phyloP scores from a whole-genome alignment of 2,797 vertebrate genomes.

The Anolis apletophallus region DNA sequence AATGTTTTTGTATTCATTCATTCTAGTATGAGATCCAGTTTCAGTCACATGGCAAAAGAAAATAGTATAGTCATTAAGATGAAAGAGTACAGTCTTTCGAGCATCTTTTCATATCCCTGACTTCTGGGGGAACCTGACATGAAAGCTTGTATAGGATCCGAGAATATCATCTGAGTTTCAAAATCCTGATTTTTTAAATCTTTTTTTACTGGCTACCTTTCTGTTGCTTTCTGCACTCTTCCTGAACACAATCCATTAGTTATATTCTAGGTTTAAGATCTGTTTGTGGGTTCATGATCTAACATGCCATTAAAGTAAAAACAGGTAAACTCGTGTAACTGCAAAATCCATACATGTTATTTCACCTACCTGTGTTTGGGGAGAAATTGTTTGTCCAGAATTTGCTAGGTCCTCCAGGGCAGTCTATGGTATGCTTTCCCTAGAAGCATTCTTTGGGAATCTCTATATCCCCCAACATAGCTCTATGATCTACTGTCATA shows the following conservation, averaged over 20 bases:
- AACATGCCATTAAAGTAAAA: background rate
- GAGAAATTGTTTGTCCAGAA: too few species aligned
- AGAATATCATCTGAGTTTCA: background rate
- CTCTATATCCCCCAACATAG: too few species aligned
- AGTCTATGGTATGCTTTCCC: too few species aligned
- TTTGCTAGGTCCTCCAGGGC: too few species aligned
- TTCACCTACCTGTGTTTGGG: too few species aligned
- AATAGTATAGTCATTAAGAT: background rate
- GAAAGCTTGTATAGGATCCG: background rate
- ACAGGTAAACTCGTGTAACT: too few species aligned
- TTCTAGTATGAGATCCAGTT: background rate
- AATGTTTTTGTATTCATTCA: background rate
- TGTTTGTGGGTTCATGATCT: background rate
- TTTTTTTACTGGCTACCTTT: background rate
- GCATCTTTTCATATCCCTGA: background rate
- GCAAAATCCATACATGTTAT: too few species aligned
- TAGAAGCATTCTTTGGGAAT: too few species aligned
- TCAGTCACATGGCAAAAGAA: background rate
- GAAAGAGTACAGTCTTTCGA: background rate
- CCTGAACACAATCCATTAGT: background rate
- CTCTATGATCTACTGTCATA: too few species aligned
- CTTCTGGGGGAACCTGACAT: background rate
- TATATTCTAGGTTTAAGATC: background rate
- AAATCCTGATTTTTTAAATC: background rate
- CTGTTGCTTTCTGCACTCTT: background rate